Evolutionary conservation across 2,888 invertebrate species (phyloP), one percentile per base, ranked within the genome.

Genomic region (Hypsopygia costalis): DNA sequence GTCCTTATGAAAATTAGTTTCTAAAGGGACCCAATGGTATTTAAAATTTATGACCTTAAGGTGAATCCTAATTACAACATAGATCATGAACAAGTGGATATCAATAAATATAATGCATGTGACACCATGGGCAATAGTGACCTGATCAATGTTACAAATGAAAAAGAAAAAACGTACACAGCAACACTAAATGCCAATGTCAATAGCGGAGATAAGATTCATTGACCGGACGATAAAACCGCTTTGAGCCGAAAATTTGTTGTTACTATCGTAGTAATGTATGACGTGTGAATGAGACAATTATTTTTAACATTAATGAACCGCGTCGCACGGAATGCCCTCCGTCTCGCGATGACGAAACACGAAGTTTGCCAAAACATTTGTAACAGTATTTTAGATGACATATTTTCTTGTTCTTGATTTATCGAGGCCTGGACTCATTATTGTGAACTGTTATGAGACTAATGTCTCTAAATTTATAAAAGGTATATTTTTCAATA

Each of bases 191-290:
- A 59, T 55, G 61, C 57, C 58, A 59, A 64, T 59, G 63, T 65
- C 66, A 63, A 65, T 63, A 55, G 50, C 54, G 61, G 60, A 68
- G 62, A 53, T 57, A 46, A 65, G 63, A 71, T 71, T 73, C 78
- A 80, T 62, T 80, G 78, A 56, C 80, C 78, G 64, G 78, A 71
- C 51, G 74, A 63, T 62, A 61, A 68, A 77, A 80, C 81, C 73
- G 76, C 69, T 80, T 76, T 62, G 67, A 57, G 78, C 81, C 71
- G 80, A 81, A 85, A 78, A 69, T 76, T 74, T 67, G 79, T 79
- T 65, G 81, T 79, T 86, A 88, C 87, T 85, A 87, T 78, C 72
- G 71, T 83, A 85, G 83, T 82, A 74, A 66, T 67, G 49, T 59
- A 66, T 73, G 72, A 70, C 73, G 66, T 58, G 58, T 77, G 85